Conservation (phyloP, 2,888 invertebrate species). For the Bimastos eiseni region DNA sequence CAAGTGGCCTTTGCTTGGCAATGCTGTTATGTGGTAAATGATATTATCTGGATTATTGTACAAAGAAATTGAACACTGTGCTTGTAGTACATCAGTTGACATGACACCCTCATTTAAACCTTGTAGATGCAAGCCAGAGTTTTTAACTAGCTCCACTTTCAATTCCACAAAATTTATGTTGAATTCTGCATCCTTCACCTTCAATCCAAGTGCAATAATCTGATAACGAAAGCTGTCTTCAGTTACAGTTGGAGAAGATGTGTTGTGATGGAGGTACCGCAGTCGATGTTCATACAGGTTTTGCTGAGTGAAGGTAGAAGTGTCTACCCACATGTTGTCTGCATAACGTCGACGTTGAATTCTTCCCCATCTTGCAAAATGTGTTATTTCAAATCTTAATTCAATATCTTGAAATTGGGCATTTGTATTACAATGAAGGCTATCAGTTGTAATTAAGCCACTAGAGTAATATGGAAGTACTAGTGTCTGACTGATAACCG, state of each 20-base stretch:
- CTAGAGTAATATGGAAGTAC: slow-evolving; percentile 67
- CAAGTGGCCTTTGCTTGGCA: slow-evolving; percentile 74
- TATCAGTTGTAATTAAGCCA: slow-evolving; percentile 76
- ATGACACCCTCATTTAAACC: slow-evolving; percentile 63
- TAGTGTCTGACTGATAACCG: slow-evolving; percentile 74
- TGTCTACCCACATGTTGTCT: slow-evolving; percentile 51
- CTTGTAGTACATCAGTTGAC: slow-evolving; percentile 77
- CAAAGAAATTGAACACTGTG: slow-evolving; percentile 56
- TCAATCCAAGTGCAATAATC: slow-evolving; percentile 73
- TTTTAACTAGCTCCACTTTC: slow-evolving; percentile 27
- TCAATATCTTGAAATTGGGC: slow-evolving; percentile 70
- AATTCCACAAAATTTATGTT: slow-evolving; percentile 68
- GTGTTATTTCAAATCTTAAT: slow-evolving; percentile 74
- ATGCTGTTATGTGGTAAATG: slow-evolving; percentile 62
- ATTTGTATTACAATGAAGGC: slow-evolving; percentile 86
- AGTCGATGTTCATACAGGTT: slow-evolving; percentile 52
- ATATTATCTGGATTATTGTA: slow-evolving; percentile 64
- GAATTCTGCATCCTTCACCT: slow-evolving; percentile 73
- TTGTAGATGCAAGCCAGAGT: slow-evolving; percentile 23
- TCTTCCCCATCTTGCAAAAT: slow-evolving; percentile 78
- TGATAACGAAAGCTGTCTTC: slow-evolving; percentile 71
- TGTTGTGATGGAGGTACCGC: slow-evolving; percentile 74
- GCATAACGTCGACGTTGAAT: slow-evolving; percentile 71
- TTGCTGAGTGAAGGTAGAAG: slow-evolving; percentile 53
- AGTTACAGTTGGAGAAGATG: neutral